A percentile compares a stretch with the other conserved stretches of the same genome.
phyloP scores from a whole-genome alignment of 37 sponge, comb jelly and placozoan species.

The Theonella swinhoei region DNA sequence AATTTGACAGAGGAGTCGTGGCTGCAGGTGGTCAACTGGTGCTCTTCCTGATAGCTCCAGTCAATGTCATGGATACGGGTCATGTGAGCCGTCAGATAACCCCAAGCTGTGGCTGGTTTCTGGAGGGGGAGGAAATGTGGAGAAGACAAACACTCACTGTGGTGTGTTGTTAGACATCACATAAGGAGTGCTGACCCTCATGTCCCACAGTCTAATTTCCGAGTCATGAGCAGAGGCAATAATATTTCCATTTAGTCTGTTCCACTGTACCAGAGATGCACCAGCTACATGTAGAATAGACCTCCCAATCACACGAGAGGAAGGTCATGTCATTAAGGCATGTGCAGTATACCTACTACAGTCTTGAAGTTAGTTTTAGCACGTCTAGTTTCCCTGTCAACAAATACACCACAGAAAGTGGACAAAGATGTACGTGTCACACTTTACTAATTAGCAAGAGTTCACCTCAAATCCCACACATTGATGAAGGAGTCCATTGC shows the following conservation, averaged over 20 bases:
- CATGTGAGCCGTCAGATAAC: conserved; percentile 83
- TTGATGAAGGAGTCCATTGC: conserved; percentile 83
- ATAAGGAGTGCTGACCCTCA: conserved; percentile 51
- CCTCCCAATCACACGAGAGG: too few relatives aligned
- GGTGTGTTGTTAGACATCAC: not conserved
- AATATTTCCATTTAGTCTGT: conserved; percentile 72
- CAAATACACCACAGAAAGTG: not conserved
- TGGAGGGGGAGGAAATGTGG: not conserved
- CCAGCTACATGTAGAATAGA: too few relatives aligned
- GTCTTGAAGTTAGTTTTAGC: conserved; percentile 60
- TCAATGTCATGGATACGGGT: conserved; percentile 80
- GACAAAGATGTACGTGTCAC: not conserved
- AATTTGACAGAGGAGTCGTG: conserved; percentile 88
- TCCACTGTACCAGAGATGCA: conserved; percentile 91
- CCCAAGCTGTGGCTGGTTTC: conserved; percentile 71
- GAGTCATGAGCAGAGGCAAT: conserved; percentile 94
- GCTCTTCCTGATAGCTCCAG: conserved; percentile 59
- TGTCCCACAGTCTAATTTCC: conserved; percentile 91
- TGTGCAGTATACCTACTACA: conserved; percentile 18
- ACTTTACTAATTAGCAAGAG: conserved; percentile 48
- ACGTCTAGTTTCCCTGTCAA: conserved; percentile 24
- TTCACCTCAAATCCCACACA: conserved; percentile 88
- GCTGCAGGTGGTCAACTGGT: conserved; percentile 73
- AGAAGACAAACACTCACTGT: not conserved
- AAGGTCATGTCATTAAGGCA: not conserved